Percentiles rank a stretch among this genome's conserved stretches.
Evolutionary conservation across 1,140 invertebrate genomes (phyloP).

Genomic region (Octopus sinensis): DNA sequence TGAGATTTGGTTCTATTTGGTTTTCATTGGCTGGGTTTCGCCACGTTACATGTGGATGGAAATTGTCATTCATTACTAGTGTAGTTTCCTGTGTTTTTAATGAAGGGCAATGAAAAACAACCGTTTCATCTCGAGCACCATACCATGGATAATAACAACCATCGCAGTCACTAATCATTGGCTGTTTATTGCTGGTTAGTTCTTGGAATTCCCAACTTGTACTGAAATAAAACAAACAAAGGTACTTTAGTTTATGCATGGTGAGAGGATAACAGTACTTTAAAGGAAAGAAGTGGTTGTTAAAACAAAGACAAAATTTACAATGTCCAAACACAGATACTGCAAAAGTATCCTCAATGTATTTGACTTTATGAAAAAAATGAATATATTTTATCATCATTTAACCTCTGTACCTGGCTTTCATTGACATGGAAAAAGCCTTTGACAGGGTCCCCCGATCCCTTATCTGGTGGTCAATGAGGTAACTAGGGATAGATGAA

Average conservation of each 20-base stretch:
- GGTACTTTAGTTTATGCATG: not conserved
- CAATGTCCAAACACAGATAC: too few species aligned
- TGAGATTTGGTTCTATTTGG: constrained; percentile 50
- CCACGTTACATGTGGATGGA: constrained; percentile 59
- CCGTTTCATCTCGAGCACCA: constrained; percentile 53
- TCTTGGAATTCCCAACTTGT: constrained; percentile 59
- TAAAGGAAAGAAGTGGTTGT: too few species aligned
- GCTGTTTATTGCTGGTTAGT: constrained; percentile 50
- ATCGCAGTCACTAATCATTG: constrained; percentile 57
- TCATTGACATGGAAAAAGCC: too few species aligned
- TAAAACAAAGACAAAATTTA: too few species aligned
- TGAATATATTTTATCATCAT: too few species aligned
- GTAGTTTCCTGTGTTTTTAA: constrained; percentile 47
- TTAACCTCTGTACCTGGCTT: too few species aligned
- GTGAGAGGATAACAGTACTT: too few species aligned
- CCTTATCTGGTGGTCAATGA: too few species aligned
- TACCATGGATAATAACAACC: constrained; percentile 58
- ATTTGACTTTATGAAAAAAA: too few species aligned
- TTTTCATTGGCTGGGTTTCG: constrained; percentile 50
- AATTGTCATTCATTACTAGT: constrained; percentile 58
- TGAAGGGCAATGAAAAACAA: constrained; percentile 52
- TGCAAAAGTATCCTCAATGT: too few species aligned
- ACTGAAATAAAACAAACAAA: constrained; percentile 34
- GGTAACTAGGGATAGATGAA: too few species aligned
- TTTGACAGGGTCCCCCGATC: too few species aligned